Percentiles rank a stretch among this genome's conserved stretches.
Evolutionary conservation across 2,797 vertebrate species (phyloP).

Genomic region (Sphaeramia orbicularis): DNA sequence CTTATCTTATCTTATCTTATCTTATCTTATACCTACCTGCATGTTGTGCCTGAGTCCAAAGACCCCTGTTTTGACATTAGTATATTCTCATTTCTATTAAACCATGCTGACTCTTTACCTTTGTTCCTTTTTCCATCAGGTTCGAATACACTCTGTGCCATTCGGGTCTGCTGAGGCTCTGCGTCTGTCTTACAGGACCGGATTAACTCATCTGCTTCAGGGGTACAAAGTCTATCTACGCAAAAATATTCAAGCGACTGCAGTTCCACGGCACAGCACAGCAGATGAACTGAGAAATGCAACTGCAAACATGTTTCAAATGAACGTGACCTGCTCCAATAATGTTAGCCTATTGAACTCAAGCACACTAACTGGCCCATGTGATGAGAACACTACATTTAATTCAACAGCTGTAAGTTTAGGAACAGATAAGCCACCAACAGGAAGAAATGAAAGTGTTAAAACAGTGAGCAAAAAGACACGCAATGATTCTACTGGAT

Average conservation of each 20-base stretch:
- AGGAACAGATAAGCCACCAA: constrained; percentile 10
- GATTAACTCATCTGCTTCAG: constrained; percentile 53
- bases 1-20: no score
- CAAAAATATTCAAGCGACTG: constrained; percentile 62
- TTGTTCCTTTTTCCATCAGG: constrained; percentile 46
- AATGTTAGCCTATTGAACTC: constrained; percentile 4
- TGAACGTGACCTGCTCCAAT: constrained; percentile 23
- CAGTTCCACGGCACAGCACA: constrained; percentile 11
- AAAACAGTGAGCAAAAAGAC: not conserved
- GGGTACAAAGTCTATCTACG: constrained; percentile 67
- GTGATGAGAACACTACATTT: constrained; percentile 13
- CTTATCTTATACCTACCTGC: no score
- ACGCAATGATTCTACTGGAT: not conserved
- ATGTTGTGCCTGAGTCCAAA: no score
- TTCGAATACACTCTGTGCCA: constrained; percentile 73
- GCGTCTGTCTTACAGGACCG: constrained; percentile 64
- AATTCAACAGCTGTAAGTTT: constrained; percentile 1
- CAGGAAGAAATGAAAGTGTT: not conserved
- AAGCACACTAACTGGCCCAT: not conserved
- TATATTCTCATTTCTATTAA: no score
- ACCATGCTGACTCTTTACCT: no score
- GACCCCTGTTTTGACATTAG: no score
- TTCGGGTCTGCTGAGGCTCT: constrained; percentile 67
- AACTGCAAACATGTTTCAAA: not conserved
- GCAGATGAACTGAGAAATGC: not conserved